Evolutionary conservation across 2,888 invertebrate species (phyloP), one percentile per base, ranked within the genome.

Genomic region (Latheticus oryzae): DNA sequence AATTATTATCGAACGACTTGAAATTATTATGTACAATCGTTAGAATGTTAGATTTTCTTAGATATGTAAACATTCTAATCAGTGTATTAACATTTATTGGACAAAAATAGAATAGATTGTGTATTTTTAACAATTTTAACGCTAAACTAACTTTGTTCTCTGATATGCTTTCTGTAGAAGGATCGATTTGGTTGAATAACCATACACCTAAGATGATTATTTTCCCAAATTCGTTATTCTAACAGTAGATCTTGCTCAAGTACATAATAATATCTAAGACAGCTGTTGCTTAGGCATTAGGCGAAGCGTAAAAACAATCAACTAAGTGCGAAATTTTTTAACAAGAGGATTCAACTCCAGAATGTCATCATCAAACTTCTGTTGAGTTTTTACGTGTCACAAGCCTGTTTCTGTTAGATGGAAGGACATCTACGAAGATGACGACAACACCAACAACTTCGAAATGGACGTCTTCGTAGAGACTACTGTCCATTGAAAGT

Each of bases 251-350:
- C 19, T 60, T 57, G 60, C 61, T 61, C 61, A 61, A 61, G 51
- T 37, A 47, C 53, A 48, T 58, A 48, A 58, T 53, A 58, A 48
- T 51, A 50, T 51, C 43, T 7, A 33, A 58, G 19, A 51, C 26
- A 50, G 55, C 45, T 56, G 56, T 60, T 60, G 60, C 56, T 52
- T 60, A 60, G 59, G 32, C 52, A 24, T 57, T 63, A 64, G 64
- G 47, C 54, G 43, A 64, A 52, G 70, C 70, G 70, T 69, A 57
- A 63, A 68, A 64, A 68, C 70, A 70, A 70, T 70, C 70, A 70
- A 66, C 64, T 62, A 51, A n/a, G 67, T 58, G 63, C 67, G 66
- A 24, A 23, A 33, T 30, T 47, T 28, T 35, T 32, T 5, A 8
- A n/a, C n/a, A n/a, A n/a, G n/a, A n/a, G n/a, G n/a, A n/a, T n/a